These are phyloP conservation scores for Chrysotoxum bicinctum DNA, from an alignment of 2,888 invertebrate genomes.

Conservation along the genomic window DNA sequence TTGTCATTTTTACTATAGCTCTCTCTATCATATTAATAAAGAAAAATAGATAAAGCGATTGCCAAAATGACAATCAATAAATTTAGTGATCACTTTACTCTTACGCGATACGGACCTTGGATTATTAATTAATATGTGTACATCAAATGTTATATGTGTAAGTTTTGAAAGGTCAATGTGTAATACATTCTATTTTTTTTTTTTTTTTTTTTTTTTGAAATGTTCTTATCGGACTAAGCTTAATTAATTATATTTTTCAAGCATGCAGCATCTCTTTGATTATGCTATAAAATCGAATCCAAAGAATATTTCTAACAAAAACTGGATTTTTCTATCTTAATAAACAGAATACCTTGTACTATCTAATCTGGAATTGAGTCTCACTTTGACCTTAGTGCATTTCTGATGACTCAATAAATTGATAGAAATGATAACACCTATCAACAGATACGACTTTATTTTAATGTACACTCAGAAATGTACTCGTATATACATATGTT, in stretches of 20 bases:
- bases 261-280: background rate
- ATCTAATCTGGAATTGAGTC: background rate
- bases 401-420: background rate
- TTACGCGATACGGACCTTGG: no score
- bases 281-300: background rate
- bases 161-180: background rate
- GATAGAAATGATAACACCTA: slow-evolving; percentile 1
- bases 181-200: background rate
- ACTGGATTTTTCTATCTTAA: background rate
- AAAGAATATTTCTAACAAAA: background rate
- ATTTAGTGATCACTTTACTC: no score
- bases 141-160: background rate
- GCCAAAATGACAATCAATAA: no score
- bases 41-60: no score
- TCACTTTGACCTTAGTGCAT: background rate
- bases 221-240: background rate
- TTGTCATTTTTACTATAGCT: no score
- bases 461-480: background rate
- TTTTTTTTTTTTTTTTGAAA: background rate
- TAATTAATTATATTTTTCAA: background rate
- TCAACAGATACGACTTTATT: background rate
- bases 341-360: background rate
- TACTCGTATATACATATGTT: background rate
- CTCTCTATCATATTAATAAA: no score
- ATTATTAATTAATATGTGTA: no score